Percentiles rank a stretch among this genome's conserved stretches.
Evolutionary conservation across 2,113 vertebrate species (phyloP).

Genomic region (Cebidichthys violaceus): DNA sequence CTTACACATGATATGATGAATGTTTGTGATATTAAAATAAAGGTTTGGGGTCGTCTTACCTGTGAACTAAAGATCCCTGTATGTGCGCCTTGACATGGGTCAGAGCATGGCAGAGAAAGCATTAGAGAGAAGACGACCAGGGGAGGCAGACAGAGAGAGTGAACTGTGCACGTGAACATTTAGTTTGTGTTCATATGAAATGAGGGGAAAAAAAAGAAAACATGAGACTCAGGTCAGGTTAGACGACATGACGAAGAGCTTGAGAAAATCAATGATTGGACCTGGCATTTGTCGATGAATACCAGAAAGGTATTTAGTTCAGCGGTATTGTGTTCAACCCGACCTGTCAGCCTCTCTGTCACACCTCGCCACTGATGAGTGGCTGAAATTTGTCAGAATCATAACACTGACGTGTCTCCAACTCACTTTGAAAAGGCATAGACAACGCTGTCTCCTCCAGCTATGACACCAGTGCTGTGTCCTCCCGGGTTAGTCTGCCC

Average conservation of each 20-base stretch:
- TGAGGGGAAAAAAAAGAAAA: neutral
- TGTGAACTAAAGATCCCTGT: conserved; percentile 4
- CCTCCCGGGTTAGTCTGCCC: conserved; percentile 13
- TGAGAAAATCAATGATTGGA: conserved; percentile 58
- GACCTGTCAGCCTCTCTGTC: conserved; percentile 64
- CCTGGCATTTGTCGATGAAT: conserved; percentile 46
- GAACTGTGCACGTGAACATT: neutral
- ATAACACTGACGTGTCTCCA: conserved; percentile 45
- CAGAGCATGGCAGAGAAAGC: neutral
- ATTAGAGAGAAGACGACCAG: neutral
- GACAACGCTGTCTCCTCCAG: conserved; percentile 25
- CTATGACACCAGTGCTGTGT: conserved; percentile 23
- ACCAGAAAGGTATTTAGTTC: conserved; percentile 47
- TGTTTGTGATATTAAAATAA: conserved; percentile 58
- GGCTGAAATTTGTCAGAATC: conserved; percentile 64
- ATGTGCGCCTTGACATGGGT: neutral
- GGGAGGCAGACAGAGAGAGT: neutral
- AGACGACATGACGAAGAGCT: conserved; percentile 14
- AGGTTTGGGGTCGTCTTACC: conserved; percentile 13
- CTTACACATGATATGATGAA: conserved; percentile 28
- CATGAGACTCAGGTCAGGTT: conserved; percentile 17
- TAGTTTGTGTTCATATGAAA: neutral
- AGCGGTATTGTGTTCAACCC: conserved; percentile 53
- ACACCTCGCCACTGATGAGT: conserved; percentile 60
- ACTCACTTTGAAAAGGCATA: conserved; percentile 6